A percentile compares a stretch with the other conserved stretches of the same genome.
Evolutionary conservation across 2,888 invertebrate species (phyloP).

Genomic region (Diploptera punctata): DNA sequence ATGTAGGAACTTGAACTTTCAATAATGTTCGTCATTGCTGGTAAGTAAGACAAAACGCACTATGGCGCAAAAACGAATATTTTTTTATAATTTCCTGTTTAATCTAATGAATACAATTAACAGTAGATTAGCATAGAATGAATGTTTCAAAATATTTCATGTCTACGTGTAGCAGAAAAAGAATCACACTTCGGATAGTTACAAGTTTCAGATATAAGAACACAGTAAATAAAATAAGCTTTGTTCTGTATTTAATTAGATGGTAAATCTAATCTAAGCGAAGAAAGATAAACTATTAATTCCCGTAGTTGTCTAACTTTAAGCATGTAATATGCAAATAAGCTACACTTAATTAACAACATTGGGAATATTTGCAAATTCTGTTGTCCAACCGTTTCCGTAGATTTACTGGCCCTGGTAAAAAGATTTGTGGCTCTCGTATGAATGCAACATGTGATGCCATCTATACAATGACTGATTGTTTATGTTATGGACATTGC

Average conservation of each 20-base stretch:
- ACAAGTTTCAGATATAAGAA: not conserved
- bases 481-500: not conserved
- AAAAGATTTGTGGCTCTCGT: not conserved
- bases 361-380: not conserved
- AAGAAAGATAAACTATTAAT: no score
- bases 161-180: no score
- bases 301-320: not conserved
- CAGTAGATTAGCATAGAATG: no score
- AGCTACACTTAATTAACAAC: not conserved
- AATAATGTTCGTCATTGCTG: no score
- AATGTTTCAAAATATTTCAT: no score
- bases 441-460: not conserved
- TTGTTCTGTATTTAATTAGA: not conserved
- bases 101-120: no score
- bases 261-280: no score
- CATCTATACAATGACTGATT: conserved; percentile 1
- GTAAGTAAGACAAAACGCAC: no score
- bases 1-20: no score
- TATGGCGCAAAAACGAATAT: no score
- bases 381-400: not conserved
- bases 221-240: not conserved
- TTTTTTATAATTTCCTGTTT: no score
- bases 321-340: conserved; percentile 15
- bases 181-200: no score
- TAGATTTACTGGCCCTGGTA: not conserved